Percentiles rank a stretch among this genome's conserved stretches.
These are phyloP conservation scores for Cheilosia impressa DNA, from an alignment of 2,888 invertebrate genomes.

Conservation along the genomic window DNA sequence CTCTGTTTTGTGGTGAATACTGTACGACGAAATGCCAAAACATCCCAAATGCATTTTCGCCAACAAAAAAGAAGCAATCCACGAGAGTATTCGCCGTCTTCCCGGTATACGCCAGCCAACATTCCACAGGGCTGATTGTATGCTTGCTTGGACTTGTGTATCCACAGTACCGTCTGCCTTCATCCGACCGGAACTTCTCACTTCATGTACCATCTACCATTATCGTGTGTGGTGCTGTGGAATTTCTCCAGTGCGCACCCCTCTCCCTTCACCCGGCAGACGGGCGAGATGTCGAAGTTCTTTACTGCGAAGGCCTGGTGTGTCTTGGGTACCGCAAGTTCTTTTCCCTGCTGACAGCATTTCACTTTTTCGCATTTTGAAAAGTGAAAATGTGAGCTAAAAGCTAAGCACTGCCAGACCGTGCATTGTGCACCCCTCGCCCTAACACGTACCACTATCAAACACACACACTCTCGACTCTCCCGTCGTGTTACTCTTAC, in stretches of 20 bases:
- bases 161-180: constrained; percentile 53
- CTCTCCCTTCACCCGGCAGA: neutral
- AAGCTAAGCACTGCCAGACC: constrained; percentile 60
- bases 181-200: constrained; percentile 73
- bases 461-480: neutral
- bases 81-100: constrained; percentile 65
- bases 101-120: constrained; percentile 43
- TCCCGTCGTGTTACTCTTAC: constrained; percentile 11
- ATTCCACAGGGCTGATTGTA: constrained; percentile 59
- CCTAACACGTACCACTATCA: constrained; percentile 9
- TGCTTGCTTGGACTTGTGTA: constrained; percentile 48
- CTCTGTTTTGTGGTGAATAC: constrained; percentile 72
- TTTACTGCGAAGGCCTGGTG: constrained; percentile 51
- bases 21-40: constrained; percentile 29
- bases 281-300: constrained; percentile 52
- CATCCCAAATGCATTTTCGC: constrained; percentile 50
- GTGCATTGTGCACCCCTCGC: constrained; percentile 60
- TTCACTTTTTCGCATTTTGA: constrained; percentile 72
- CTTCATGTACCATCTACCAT: constrained; percentile 57
- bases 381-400: constrained; percentile 75
- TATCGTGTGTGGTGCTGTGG: constrained; percentile 34
- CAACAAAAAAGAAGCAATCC: constrained; percentile 13
- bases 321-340: constrained; percentile 45
- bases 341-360: constrained; percentile 71
- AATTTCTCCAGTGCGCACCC: constrained; percentile 53